Evolutionary conservation across 2,888 invertebrate genomes (phyloP).

Genomic region (Pogonocherus hispidulus): DNA sequence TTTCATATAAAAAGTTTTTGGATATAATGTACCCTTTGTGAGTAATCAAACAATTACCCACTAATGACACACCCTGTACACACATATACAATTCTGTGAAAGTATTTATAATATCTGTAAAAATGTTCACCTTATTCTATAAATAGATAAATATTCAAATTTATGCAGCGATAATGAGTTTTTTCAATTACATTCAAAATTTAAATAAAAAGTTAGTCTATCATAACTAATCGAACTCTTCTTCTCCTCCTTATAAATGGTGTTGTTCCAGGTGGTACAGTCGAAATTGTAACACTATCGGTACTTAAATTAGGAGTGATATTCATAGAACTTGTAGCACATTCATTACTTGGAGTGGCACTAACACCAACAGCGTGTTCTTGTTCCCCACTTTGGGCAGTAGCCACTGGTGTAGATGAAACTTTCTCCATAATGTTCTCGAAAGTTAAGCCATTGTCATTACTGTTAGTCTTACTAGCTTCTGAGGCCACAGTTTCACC

Average conservation of each 20-base stretch:
- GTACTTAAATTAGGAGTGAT: too few species aligned
- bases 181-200: not conserved
- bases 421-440: slow-evolving; percentile 5
- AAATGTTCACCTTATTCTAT: too few species aligned
- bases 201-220: slow-evolving; percentile 22
- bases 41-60: too few species aligned
- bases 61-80: too few species aligned
- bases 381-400: not conserved
- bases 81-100: too few species aligned
- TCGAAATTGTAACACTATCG: not conserved
- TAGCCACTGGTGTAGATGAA: slow-evolving; percentile 8
- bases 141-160: not conserved
- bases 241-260: slow-evolving; percentile 23
- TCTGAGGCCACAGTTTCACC: not conserved
- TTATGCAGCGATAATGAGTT: not conserved
- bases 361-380: not conserved
- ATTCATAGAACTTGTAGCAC: too few species aligned
- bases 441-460: not conserved
- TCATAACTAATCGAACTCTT: slow-evolving; percentile 29
- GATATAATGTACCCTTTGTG: too few species aligned
- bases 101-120: too few species aligned
- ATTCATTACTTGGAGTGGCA: too few species aligned
- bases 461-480: not conserved
- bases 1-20: too few species aligned
- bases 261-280: not conserved